A percentile compares a stretch with the other conserved stretches of the same genome.
phyloP scores from a whole-genome alignment of 2,888 invertebrate species.

The Alviniconcha strummeri region DNA sequence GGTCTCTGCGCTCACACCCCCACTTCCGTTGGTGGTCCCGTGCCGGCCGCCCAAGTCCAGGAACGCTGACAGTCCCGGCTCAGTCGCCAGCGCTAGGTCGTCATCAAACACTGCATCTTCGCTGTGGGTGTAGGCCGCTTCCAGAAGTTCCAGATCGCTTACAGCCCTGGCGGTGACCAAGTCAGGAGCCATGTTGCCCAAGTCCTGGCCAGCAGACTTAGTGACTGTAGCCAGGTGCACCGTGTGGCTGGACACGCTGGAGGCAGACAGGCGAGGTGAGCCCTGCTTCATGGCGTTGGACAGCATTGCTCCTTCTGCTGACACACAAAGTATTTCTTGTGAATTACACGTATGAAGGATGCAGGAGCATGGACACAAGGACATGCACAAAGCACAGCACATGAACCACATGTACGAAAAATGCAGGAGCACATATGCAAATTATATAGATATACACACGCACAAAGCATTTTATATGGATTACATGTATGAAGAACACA shows the following conservation, averaged over 20 bases:
- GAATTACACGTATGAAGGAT: too few species aligned
- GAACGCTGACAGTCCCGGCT: constrained; percentile 17
- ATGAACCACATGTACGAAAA: too few species aligned
- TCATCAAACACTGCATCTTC: not conserved
- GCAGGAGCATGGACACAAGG: too few species aligned
- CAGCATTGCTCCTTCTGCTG: not conserved
- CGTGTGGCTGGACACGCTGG: not conserved
- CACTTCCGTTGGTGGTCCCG: constrained; percentile 19
- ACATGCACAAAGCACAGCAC: too few species aligned
- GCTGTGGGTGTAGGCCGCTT: constrained; percentile 1
- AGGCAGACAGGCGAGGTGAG: not conserved
- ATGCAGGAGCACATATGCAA: too few species aligned
- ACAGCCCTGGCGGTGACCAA: not conserved
- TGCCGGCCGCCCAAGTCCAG: constrained; percentile 16
- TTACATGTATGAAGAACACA: too few species aligned
- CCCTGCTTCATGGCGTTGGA: not conserved
- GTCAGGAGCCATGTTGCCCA: constrained; percentile 13
- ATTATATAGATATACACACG: too few species aligned
- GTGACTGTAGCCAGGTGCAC: not conserved
- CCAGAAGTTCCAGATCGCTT: constrained; percentile 18
- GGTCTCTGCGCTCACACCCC: constrained; percentile 42
- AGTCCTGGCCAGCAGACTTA: constrained; percentile 2
- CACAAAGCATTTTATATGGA: too few species aligned
- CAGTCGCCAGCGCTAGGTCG: constrained; percentile 10
- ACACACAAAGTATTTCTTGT: too few species aligned